Evolutionary conservation across 2,888 invertebrate genomes (phyloP), one percentile per base, ranked within the genome.

Genomic region (Reticulitermes lucifugus): DNA sequence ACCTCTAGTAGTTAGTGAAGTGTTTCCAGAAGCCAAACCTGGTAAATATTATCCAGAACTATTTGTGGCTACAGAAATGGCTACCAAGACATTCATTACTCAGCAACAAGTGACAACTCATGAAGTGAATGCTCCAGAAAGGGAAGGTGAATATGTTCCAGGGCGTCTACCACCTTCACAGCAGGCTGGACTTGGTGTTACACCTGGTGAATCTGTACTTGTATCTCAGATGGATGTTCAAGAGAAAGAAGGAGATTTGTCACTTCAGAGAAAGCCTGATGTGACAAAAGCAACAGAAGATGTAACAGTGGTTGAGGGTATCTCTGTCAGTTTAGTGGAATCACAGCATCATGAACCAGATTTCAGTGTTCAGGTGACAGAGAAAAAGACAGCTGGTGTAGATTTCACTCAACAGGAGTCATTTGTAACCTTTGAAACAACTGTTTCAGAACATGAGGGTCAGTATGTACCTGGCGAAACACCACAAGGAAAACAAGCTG

Each of bases 21-120:
- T 94, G 46, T 92, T 94, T 88, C 91, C 94, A 4, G 94, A 95
- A 91, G 94, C 94, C 86, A 95, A 95, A 89, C 95, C 96, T 14
- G 95, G 94, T 22, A 96, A 96, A 91, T 96, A 95, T 89, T 94
- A 95, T 89, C 96, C 96, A 5, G 95, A 96, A 90, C 90, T 95
- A 82, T 95, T 96, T 89, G 96, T 96, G 2, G 95, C 96, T 0
- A 96, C 96, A 3, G 96, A 96, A 93, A 92, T 93, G 18, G 96
- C 96, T 6, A 93, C 93, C 43, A 92, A 93, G 89, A 92, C 93
- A 85, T 90, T 96, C 0, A 91, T 94, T 55, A 92, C 95, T 21
- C 95, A 95, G 87, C 94, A 94, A 89, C 94, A 95, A 89, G 90
- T 93, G 7, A 89, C 88, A 0, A 94, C 94, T 25, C 93, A 94